Conservation (phyloP, 2,888 invertebrate species). For the Apotomis betuletana region DNA sequence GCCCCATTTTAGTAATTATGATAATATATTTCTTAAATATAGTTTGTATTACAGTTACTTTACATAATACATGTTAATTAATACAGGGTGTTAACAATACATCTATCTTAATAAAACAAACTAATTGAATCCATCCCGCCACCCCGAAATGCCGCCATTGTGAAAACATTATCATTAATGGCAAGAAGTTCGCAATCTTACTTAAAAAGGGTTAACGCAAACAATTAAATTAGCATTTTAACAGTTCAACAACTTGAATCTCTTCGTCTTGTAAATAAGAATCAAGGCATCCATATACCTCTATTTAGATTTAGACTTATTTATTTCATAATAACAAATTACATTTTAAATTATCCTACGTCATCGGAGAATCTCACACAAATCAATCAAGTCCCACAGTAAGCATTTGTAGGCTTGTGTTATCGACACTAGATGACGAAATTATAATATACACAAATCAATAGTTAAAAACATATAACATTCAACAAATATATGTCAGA, state of each 20-base stretch:
- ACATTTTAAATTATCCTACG: too few species aligned
- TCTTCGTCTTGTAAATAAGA: background rate
- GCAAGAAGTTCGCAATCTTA: conserved; percentile 32
- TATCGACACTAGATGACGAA: too few species aligned
- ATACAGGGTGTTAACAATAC: background rate
- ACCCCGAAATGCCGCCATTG: background rate
- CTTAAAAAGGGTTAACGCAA: conserved; percentile 31
- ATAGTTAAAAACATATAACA: too few species aligned
- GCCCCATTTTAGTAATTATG: too few species aligned
- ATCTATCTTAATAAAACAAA: background rate
- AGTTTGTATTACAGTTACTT: background rate
- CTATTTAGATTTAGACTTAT: too few species aligned
- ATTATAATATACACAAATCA: too few species aligned
- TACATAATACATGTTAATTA: too few species aligned
- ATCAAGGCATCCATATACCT: background rate
- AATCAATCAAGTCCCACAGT: too few species aligned
- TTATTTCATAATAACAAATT: too few species aligned
- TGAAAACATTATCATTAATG: conserved; percentile 32
- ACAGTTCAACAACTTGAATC: background rate
- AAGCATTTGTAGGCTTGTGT: too few species aligned
- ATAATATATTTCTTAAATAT: background rate
- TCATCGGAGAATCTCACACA: too few species aligned
- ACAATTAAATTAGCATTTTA: conserved; percentile 36
- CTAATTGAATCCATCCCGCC: background rate
- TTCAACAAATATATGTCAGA: too few species aligned